Evolutionary conservation across 2,113 vertebrate genomes (phyloP).

Genomic region (Oreochromis niloticus): DNA sequence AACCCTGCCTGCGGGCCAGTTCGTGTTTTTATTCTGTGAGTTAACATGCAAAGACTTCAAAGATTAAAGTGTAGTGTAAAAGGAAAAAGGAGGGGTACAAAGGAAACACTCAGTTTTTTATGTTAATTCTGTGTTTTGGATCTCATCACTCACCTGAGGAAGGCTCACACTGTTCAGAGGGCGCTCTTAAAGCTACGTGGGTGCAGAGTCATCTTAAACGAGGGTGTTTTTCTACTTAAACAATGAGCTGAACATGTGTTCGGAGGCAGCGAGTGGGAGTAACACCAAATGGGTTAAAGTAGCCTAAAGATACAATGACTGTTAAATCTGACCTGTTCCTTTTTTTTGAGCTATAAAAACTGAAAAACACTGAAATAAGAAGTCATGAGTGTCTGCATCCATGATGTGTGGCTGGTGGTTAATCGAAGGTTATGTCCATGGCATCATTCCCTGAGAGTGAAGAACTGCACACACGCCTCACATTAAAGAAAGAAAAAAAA

Average conservation of each 20-base stretch:
- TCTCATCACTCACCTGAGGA: slow-evolving; percentile 48
- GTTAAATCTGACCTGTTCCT: not conserved
- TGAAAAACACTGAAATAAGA: not conserved
- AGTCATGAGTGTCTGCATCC: slow-evolving; percentile 34
- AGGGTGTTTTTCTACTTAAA: not conserved
- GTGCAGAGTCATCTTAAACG: not conserved
- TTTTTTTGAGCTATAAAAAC: not conserved
- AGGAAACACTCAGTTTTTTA: not conserved
- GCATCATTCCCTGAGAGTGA: slow-evolving; percentile 75
- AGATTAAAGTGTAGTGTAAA: slow-evolving; percentile 44
- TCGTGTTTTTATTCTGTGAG: slow-evolving; percentile 20
- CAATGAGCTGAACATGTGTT: slow-evolving; percentile 11
- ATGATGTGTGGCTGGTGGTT: slow-evolving; percentile 60
- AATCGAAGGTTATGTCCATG: slow-evolving; percentile 62
- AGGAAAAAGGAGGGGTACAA: not conserved
- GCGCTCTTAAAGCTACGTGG: slow-evolving; percentile 49
- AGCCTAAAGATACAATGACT: not conserved
- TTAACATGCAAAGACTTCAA: slow-evolving; percentile 53
- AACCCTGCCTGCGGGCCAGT: slow-evolving; percentile 66
- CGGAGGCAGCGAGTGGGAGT: not conserved
- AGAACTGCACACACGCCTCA: slow-evolving; percentile 49
- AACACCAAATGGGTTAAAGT: not conserved
- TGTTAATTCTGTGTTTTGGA: slow-evolving; percentile 13
- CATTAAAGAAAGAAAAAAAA: not conserved
- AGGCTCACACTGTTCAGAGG: slow-evolving; percentile 17